A percentile compares a stretch with the other conserved stretches of the same genome.
Evolutionary conservation across 35 echinoderm and acorn worm genomes (phyloP).

Genomic region (Acanthaster planci): DNA sequence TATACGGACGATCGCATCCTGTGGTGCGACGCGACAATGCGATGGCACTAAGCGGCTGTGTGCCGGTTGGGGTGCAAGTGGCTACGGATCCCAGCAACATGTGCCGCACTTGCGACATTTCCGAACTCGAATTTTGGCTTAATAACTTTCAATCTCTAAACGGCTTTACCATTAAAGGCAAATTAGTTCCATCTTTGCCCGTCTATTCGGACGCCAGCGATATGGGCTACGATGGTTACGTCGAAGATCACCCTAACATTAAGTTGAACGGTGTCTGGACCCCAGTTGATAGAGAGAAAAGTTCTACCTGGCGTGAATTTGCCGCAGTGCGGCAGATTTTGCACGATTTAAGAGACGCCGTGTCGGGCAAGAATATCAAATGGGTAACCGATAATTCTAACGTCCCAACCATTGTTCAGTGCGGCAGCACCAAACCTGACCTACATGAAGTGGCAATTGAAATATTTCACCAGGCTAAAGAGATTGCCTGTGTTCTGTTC

Average conservation of each 20-base stretch:
- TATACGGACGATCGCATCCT: too few relatives aligned
- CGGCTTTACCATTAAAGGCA: slow-evolving; percentile 38
- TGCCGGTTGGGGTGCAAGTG: too few relatives aligned
- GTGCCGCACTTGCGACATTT: too few relatives aligned
- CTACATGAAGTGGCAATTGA: slow-evolving; percentile 21
- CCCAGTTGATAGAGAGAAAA: neutral
- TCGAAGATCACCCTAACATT: neutral
- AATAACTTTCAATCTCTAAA: slow-evolving; percentile 13
- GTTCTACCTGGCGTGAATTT: slow-evolving; percentile 38
- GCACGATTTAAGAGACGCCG: neutral
- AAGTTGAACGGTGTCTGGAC: slow-evolving; percentile 37
- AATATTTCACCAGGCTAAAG: slow-evolving; percentile 9
- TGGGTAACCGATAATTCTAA: slow-evolving; percentile 46
- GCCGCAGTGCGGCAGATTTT: slow-evolving; percentile 31
- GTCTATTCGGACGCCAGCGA: slow-evolving; percentile 57
- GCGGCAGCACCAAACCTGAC: slow-evolving; percentile 25
- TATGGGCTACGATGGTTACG: slow-evolving; percentile 30
- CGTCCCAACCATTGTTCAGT: slow-evolving; percentile 31
- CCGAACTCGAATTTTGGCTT: slow-evolving; percentile 11
- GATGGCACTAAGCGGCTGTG: too few relatives aligned
- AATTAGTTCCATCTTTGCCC: neutral
- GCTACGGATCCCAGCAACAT: too few relatives aligned
- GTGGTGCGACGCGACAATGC: too few relatives aligned
- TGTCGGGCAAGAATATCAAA: slow-evolving; percentile 30
- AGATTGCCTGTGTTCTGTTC: neutral